phyloP scores from a whole-genome alignment of 2,797 vertebrate genomes.

The Dromococcyx pavoninus region DNA sequence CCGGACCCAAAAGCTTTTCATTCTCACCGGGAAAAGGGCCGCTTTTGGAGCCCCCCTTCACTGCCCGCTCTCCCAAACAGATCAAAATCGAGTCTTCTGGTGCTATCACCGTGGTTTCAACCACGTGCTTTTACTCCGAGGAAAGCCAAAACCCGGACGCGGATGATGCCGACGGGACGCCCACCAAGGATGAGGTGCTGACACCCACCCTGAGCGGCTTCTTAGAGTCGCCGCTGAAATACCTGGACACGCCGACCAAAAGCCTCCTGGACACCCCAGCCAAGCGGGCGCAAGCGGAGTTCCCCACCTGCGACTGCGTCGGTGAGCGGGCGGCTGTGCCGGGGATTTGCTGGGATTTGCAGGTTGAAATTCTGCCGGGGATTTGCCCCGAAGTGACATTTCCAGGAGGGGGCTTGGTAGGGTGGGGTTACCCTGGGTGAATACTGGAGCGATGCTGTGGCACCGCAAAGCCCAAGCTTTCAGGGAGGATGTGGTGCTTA shows the following conservation, averaged over 20 bases:
- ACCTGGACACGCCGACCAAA: conserved; percentile 93
- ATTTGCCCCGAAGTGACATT: too few relatives aligned
- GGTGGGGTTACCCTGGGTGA: neutral
- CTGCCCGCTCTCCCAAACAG: conserved; percentile 85
- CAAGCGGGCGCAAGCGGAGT: conserved; percentile 89
- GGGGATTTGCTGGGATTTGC: too few relatives aligned
- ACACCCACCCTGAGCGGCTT: conserved; percentile 93
- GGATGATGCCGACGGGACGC: conserved; percentile 81
- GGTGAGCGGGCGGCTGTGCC: conserved; percentile 78
- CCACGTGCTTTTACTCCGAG: conserved; percentile 87
- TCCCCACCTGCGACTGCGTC: conserved; percentile 91
- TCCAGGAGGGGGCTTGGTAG: neutral
- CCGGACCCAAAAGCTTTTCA: neutral
- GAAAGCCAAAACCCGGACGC: conserved; percentile 66
- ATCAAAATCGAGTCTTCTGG: conserved; percentile 94
- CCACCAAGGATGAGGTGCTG: conserved; percentile 87
- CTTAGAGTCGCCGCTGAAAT: conserved; percentile 93
- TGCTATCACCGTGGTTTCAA: conserved; percentile 91
- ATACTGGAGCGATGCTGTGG: fast-evolving
- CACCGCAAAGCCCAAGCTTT: fast-evolving
- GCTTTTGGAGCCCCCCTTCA: conserved; percentile 77
- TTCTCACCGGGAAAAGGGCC: conserved; percentile 62
- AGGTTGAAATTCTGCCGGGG: too few relatives aligned
- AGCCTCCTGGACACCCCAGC: conserved; percentile 91
- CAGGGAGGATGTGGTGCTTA: fast-evolving